Evolutionary conservation across 2,797 vertebrate species (phyloP).

Genomic region (Neoniphon sammara): DNA sequence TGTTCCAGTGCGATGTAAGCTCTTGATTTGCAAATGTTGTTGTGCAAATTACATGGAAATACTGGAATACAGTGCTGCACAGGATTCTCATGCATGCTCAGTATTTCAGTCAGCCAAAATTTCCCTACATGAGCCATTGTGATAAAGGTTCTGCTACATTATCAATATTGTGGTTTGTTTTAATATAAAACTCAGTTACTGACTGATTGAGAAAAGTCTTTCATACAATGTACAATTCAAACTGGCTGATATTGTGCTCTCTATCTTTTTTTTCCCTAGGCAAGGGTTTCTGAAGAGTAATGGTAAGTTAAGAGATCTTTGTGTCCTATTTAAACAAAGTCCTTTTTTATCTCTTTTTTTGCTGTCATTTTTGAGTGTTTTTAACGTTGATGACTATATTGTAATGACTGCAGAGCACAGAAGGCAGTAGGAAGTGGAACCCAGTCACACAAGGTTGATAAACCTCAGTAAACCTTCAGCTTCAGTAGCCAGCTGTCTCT

Average conservation of each 20-base stretch:
- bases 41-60: no score
- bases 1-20: no score
- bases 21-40: no score
- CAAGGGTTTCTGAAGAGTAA: slow-evolving; percentile 54
- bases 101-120: no score
- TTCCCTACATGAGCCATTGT: neutral
- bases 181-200: neutral
- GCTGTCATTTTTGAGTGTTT: slow-evolving; percentile 22
- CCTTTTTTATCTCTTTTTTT: neutral
- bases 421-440: slow-evolving; percentile 46
- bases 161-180: neutral
- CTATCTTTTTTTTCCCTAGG: slow-evolving; percentile 73
- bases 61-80: no score
- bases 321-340: neutral
- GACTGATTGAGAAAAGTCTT: neutral
- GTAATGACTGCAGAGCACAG: slow-evolving; percentile 17
- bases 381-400: slow-evolving; percentile 6
- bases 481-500: slow-evolving; percentile 67
- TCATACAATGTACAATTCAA: neutral
- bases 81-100: no score
- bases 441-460: slow-evolving; percentile 64
- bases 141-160: neutral
- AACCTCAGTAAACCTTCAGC: slow-evolving; percentile 57
- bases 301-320: slow-evolving; percentile 76
- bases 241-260: slow-evolving; percentile 30